Base-by-base conservation (phyloP, 2,888 invertebrate species). In the Lasiommata megera region DNA sequence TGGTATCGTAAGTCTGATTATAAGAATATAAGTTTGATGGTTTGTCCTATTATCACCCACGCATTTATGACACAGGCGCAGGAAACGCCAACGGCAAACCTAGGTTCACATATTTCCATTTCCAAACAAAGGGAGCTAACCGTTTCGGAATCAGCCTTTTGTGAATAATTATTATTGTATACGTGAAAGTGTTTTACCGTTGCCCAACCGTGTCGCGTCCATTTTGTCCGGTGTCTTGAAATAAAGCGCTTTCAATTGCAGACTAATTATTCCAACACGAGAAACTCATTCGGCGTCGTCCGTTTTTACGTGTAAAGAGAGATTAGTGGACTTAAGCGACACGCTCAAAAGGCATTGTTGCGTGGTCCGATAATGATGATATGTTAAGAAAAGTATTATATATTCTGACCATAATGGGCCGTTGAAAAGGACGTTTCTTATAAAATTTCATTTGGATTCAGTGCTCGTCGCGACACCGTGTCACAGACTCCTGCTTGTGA, bases 191-290 rank as follows among this genome's bases (percentile, higher is more conserved):
- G 82, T 82, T 83, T 80, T 82, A 84, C 88, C 84, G 86, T 87
- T 88, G 85, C 76, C 81, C 81, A 84, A 84, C 83, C 83, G 79
- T 80, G 88, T 82, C 82, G 74, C 80, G 85, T 84, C 82, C 87
- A 79, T 84, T 82, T 80, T 80, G 87, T 85, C 81, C 81, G 73
- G 80, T 75, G 78, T 79, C 80, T 83, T 84, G 82, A 88, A 89
- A 88, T 89, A 88, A 89, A 84, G 86, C 86, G 85, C 88, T 85
- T 88, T 88, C 88, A 90, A 90, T 89, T 88, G 88, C 83, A 87
- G 79, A 88, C 87, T 90, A 89, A 90, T 90, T 90, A 90, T 89
- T 84, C 85, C 79, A 80, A 88, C 89, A 90, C 87, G 89, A 89
- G 87, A 85, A 88, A 84, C 85, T 82, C 88, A 86, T 89, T 88